phyloP scores from a whole-genome alignment of 2,888 invertebrate genomes.

The Leptopterna dolabrata region DNA sequence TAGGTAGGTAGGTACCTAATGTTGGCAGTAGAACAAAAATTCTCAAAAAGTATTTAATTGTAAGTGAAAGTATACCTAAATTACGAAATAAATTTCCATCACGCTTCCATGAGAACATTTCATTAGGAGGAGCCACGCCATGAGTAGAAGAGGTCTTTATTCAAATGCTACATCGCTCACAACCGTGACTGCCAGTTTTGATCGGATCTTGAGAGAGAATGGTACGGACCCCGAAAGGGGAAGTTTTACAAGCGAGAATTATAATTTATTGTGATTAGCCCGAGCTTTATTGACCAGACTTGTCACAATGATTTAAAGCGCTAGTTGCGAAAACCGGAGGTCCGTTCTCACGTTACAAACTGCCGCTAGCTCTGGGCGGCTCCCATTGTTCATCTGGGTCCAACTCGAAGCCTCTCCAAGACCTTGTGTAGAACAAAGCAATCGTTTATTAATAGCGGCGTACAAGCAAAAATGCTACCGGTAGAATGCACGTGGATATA shows the following conservation, averaged over 20 bases:
- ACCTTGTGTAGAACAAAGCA: not conserved
- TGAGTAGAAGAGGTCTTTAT: not conserved
- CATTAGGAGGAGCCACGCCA: not conserved
- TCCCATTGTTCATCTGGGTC: not conserved
- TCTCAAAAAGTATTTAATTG: no score
- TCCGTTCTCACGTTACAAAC: constrained; percentile 7
- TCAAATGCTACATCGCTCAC: not conserved
- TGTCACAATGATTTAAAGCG: constrained; percentile 3
- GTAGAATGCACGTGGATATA: not conserved
- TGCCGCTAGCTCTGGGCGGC: not conserved
- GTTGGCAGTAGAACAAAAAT: no score
- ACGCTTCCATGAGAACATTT: no score
- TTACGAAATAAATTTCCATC: no score
- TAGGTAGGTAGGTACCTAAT: no score
- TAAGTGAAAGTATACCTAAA: no score
- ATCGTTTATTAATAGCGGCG: not conserved
- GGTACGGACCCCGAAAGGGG: not conserved
- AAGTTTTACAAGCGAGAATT: not conserved
- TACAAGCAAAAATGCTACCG: not conserved
- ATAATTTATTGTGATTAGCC: constrained; percentile 7
- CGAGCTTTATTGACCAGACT: not conserved
- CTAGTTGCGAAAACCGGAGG: not conserved
- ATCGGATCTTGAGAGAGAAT: not conserved
- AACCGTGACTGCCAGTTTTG: not conserved
- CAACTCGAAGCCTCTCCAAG: not conserved